Evolutionary conservation across 2,113 vertebrate species (phyloP), one percentile per base, ranked within the genome.

Genomic region (Trochalopteron elliotii): DNA sequence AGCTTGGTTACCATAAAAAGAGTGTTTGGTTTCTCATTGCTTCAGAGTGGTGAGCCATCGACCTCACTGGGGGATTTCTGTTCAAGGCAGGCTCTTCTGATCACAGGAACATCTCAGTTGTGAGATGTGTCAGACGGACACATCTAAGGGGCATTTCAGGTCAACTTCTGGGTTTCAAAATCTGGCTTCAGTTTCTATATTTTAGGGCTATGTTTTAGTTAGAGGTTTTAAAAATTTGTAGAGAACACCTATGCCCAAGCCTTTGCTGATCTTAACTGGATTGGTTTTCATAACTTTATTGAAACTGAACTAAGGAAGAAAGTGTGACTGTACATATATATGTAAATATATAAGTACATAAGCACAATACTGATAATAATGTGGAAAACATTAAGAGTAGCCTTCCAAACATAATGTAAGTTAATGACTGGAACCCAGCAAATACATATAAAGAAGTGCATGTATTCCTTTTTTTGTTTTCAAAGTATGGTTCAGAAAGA

Each of bases 1-100:
- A 7, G 67, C 61, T 89, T 76, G 63, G 31, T 83, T 80, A 8
- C 71, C 60, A 5, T 61, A 72, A 63, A 90, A 53, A 35, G 19
- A 59, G 72, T 94, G 96, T 96, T 94, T 96, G 95, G 94, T 95
- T 97, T 92, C 91, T 97, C 70, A 72, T 95, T 92, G 89, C 94
- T 93, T 84, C 83, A 53, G 95, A 94, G 87, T 92, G 94, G 93
- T 92, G 89, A 87, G 53, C 28, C 31, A 35, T 81, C 28, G 1
- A 37, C 50, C 42, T 83, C 37, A 0, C 0, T 42, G 39, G 23
- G 35, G 25, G 9, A 20, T 33, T 75, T 40, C 44, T 40, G 57
- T 60, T 39, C 9, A 27, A 49, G 49, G 45, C 31, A 57, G 57
- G 31, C 72, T 79, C 22, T 82, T 42, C 61, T n/a, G 9, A 39